These are phyloP conservation scores for Poeciliopsis retropinna DNA, from an alignment of 2,113 vertebrate genomes.

Conservation along the genomic window DNA sequence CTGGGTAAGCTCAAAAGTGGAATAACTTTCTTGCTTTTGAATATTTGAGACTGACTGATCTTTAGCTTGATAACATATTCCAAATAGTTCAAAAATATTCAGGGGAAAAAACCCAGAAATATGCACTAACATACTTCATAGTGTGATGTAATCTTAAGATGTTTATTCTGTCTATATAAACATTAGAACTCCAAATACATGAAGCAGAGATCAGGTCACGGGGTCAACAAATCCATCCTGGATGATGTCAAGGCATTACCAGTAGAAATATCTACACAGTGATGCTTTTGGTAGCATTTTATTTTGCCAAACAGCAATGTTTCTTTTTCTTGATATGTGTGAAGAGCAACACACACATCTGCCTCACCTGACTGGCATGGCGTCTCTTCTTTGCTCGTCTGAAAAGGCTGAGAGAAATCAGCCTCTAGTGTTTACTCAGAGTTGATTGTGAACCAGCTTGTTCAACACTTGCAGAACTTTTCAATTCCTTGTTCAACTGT, in stretches of 20 bases:
- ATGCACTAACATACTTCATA: background rate
- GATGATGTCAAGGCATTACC: too few relatives aligned
- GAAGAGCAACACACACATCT: background rate
- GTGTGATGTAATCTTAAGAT: background rate
- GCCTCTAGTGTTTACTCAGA: constrained; percentile 2
- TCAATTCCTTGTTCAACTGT: constrained; percentile 31
- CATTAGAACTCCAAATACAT: too few relatives aligned
- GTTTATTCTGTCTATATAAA: background rate
- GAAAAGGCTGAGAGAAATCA: background rate
- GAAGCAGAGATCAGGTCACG: too few relatives aligned
- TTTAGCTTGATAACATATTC: too few relatives aligned
- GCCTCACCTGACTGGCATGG: background rate
- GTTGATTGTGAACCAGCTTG: constrained; percentile 28
- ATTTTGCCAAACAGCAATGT: too few relatives aligned
- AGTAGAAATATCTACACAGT: too few relatives aligned
- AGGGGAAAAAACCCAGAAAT: background rate
- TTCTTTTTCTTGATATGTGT: background rate
- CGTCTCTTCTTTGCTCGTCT: background rate
- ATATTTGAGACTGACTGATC: background rate
- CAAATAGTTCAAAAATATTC: background rate
- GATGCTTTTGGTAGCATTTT: too few relatives aligned
- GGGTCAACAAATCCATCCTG: too few relatives aligned
- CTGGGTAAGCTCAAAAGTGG: background rate
- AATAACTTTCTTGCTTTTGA: background rate
- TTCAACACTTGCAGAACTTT: constrained; percentile 29